Conservation (phyloP, 2,797 vertebrate genomes). For the Lepilemur septentrionalis region DNA sequence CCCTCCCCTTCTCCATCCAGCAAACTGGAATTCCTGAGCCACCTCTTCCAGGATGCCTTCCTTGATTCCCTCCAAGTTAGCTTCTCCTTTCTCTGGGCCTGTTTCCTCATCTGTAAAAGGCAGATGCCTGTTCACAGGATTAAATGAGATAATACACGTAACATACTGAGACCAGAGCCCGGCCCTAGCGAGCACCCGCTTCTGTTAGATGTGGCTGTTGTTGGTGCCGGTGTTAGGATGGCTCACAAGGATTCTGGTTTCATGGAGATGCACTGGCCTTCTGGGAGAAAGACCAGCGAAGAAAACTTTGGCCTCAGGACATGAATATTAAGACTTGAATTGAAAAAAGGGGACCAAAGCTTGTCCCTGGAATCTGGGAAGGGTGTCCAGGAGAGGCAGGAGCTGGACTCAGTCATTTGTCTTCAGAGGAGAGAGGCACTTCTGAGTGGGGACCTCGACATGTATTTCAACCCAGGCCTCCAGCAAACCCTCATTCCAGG, state of each 20-base stretch:
- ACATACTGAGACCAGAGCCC: neutral
- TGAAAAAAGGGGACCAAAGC: neutral
- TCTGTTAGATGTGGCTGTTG: neutral
- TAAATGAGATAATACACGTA: neutral
- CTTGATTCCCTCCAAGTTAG: neutral
- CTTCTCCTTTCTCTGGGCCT: neutral
- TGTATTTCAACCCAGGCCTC: neutral
- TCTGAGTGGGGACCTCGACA: neutral
- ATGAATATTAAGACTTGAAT: neutral
- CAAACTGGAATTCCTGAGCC: neutral
- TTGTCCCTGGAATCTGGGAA: neutral
- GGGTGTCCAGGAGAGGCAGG: neutral
- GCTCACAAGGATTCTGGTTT: neutral
- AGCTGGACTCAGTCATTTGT: neutral
- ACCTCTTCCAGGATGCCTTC: neutral
- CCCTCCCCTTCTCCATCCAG: neutral
- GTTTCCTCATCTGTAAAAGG: neutral
- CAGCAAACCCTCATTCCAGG: neutral
- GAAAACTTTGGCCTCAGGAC: neutral
- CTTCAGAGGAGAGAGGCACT: neutral
- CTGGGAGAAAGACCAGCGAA: neutral
- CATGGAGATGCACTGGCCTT: neutral
- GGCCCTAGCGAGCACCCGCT: neutral
- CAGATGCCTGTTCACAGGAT: neutral
- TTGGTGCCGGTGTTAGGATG: neutral